Percentiles rank a stretch among this genome's conserved stretches.
phyloP scores from a whole-genome alignment of 2,113 vertebrate genomes.

The Etia nguti region DNA sequence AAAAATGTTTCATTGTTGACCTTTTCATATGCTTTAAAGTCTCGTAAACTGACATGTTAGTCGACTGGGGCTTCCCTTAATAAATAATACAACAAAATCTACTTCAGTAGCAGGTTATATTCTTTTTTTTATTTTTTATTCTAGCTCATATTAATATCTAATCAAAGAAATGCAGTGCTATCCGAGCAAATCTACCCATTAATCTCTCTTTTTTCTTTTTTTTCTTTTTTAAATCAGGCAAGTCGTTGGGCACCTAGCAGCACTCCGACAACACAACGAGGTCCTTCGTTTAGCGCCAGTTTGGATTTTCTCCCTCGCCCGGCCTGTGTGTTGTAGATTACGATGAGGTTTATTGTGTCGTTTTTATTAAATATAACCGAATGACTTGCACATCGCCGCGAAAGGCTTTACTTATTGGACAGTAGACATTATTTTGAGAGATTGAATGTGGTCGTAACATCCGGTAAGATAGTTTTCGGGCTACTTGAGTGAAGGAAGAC shows the following conservation, averaged over 20 bases:
- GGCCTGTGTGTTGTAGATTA: accelerated
- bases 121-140: not conserved
- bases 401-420: not conserved
- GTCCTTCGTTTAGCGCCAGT: constrained; percentile 68
- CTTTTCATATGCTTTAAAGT: not conserved
- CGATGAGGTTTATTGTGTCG: not conserved
- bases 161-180: not conserved
- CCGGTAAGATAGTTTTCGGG: not conserved
- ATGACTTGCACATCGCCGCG: not conserved
- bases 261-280: constrained; percentile 30
- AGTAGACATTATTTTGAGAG: not conserved
- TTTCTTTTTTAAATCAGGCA: constrained; percentile 23
- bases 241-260: not conserved
- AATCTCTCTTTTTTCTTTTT: not conserved
- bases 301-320: constrained; percentile 20
- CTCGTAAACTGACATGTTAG: not conserved
- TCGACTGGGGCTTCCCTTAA: not conserved
- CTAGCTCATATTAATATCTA: not conserved
- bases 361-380: not conserved
- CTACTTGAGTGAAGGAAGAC: not conserved
- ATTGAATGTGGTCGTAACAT: not conserved
- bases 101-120: not conserved
- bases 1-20: not conserved
- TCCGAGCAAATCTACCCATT: not conserved
- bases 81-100: not conserved